Evolutionary conservation across 2,113 vertebrate genomes (phyloP).

Genomic region (Muscicapa adusta): DNA sequence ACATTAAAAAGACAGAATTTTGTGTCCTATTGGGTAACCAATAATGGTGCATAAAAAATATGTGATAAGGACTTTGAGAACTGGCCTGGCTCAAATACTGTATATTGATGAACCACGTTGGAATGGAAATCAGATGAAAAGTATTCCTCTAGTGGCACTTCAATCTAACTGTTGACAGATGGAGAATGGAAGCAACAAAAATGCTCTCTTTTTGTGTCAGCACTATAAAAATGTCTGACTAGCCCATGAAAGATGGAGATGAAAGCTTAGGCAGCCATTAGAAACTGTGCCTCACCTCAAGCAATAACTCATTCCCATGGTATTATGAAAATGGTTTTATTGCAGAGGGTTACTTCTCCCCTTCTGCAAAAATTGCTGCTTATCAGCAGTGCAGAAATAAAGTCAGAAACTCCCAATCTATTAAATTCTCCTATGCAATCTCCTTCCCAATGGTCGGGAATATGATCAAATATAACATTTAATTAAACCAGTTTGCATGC

Average conservation of each 20-base stretch:
- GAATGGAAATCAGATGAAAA: slow-evolving; percentile 72
- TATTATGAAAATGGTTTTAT: slow-evolving; percentile 78
- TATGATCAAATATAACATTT: slow-evolving; percentile 70
- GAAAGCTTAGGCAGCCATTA: slow-evolving; percentile 70
- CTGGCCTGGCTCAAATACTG: not conserved
- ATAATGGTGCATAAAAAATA: slow-evolving; percentile 33
- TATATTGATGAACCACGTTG: not conserved
- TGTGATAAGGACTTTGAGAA: slow-evolving; percentile 2
- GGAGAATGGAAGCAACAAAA: slow-evolving; percentile 71
- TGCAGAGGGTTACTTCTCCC: slow-evolving; percentile 68
- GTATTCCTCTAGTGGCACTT: slow-evolving; percentile 60
- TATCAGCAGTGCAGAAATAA: slow-evolving; percentile 73
- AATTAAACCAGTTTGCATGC: slow-evolving; percentile 61
- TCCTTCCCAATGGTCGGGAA: slow-evolving; percentile 59
- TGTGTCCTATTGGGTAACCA: slow-evolving; percentile 24
- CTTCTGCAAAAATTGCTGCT: slow-evolving; percentile 75
- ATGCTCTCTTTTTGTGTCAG: slow-evolving; percentile 75
- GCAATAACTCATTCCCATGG: slow-evolving; percentile 71
- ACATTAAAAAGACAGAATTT: slow-evolving; percentile 18
- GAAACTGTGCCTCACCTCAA: slow-evolving; percentile 63
- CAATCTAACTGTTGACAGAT: slow-evolving; percentile 76
- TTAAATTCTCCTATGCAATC: slow-evolving; percentile 54
- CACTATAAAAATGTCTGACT: slow-evolving; percentile 73
- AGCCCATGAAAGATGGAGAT: slow-evolving; percentile 75
- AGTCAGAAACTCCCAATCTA: slow-evolving; percentile 64